phyloP scores from a whole-genome alignment of 2,113 vertebrate species.

The Axis porcinus region DNA sequence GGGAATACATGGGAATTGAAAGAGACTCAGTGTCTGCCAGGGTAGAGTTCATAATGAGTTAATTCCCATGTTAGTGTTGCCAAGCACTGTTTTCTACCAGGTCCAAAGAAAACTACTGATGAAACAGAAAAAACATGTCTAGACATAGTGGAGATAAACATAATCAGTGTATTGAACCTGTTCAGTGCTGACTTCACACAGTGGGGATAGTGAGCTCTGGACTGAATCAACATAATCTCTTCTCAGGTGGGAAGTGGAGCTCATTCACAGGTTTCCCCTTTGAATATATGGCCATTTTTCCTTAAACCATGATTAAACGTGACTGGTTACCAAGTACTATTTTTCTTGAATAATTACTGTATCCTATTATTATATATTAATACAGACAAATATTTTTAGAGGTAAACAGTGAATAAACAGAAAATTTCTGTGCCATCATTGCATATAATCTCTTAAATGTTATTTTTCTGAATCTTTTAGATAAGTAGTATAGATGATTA shows the following conservation, averaged over 20 bases:
- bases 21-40: neutral
- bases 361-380: neutral
- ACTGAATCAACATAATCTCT: neutral
- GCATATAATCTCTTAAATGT: neutral
- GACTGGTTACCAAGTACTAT: neutral
- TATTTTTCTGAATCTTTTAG: neutral
- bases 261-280: neutral
- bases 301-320: neutral
- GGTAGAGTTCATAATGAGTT: neutral
- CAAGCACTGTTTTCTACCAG: neutral
- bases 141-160: neutral
- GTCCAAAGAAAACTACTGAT: neutral
- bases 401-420: neutral
- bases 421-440: neutral
- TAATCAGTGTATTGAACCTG: neutral
- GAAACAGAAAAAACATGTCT: neutral
- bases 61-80: neutral
- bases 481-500: neutral
- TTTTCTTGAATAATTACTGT: neutral
- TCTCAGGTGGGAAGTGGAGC: neutral
- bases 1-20: neutral
- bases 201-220: neutral
- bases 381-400: neutral
- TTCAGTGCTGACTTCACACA: neutral
- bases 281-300: neutral